A percentile compares a stretch with the other conserved stretches of the same genome.
These are phyloP conservation scores for Vicugna pacos DNA, from an alignment of 2,113 vertebrate species.

Conservation along the genomic window DNA sequence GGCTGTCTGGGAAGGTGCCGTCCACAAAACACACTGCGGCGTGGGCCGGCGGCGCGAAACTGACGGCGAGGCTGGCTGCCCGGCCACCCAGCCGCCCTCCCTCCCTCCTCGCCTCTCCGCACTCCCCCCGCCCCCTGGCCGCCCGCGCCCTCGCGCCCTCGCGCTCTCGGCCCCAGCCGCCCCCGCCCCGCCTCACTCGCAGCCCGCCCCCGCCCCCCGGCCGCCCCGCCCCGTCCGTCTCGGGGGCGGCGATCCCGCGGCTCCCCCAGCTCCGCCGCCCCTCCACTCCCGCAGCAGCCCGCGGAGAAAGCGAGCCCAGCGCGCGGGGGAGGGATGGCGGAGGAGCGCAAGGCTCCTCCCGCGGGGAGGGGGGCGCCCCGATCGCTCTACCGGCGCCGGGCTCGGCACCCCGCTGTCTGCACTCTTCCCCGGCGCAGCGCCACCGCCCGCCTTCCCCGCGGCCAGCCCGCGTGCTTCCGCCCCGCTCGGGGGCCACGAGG, in stretches of 20 bases:
- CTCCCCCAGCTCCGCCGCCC: neutral
- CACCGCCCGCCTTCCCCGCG: neutral
- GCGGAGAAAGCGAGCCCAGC: neutral
- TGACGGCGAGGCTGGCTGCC: conserved; percentile 4
- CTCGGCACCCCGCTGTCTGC: neutral
- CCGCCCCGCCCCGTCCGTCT: no score
- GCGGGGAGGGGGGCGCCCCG: neutral
- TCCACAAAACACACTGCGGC: conserved; percentile 78
- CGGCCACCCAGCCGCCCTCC: conserved; percentile 7
- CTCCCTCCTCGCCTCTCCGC: neutral
- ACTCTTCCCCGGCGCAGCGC: neutral
- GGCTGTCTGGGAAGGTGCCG: conserved; percentile 58
- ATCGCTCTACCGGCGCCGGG: neutral
- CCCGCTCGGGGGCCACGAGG: neutral
- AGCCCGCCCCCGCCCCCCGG: no score
- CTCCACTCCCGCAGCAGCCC: neutral
- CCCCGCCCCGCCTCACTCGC: neutral
- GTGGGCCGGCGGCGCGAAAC: conserved; percentile 59
- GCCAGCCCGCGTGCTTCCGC: conserved; percentile 18
- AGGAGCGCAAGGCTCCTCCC: conserved; percentile 40
- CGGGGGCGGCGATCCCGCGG: no score
- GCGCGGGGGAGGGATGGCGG: conserved; percentile 48
- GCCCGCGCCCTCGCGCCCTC: neutral
- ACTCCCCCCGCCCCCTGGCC: neutral
- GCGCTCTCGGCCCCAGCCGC: neutral